Percentiles rank a stretch among this genome's conserved stretches.
These are phyloP conservation scores for Rhabdomys dilectus DNA, from an alignment of 2,113 vertebrate genomes.

Conservation along the genomic window DNA sequence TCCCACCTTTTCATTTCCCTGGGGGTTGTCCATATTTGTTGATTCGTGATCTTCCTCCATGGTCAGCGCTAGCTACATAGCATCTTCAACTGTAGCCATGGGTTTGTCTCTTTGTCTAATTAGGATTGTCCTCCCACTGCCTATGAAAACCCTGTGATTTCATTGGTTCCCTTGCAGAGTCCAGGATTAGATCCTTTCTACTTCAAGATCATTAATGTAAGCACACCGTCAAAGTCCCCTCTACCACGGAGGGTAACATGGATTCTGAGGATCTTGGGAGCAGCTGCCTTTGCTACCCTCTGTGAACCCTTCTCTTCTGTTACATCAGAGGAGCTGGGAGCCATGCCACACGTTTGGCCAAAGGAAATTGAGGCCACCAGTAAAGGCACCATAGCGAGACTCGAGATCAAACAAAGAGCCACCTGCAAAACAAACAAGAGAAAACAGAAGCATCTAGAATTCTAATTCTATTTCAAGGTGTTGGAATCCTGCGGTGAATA, in stretches of 20 bases:
- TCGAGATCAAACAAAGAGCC: not conserved
- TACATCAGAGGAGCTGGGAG: not conserved
- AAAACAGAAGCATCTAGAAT: not conserved
- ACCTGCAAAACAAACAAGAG: not conserved
- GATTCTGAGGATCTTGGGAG: not conserved
- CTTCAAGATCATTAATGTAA: not conserved
- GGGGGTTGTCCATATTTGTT: not conserved
- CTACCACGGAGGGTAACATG: not conserved
- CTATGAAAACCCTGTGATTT: not conserved
- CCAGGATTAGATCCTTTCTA: not conserved
- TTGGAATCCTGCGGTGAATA: not conserved
- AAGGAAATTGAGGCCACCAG: not conserved
- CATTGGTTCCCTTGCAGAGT: not conserved
- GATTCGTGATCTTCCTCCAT: not conserved
- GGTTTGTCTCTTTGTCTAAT: not conserved
- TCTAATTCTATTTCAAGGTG: slow-evolving; percentile 6
- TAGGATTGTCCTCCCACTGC: not conserved
- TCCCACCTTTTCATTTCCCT: not conserved
- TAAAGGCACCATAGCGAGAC: not conserved
- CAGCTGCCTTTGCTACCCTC: not conserved
- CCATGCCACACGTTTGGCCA: not conserved
- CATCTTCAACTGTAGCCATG: not conserved
- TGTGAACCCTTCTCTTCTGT: not conserved
- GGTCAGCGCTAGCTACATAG: not conserved
- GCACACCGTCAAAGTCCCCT: not conserved